Conservation (phyloP, 64 coral and sea anemone genomes). For the Acropora tenuis region DNA sequence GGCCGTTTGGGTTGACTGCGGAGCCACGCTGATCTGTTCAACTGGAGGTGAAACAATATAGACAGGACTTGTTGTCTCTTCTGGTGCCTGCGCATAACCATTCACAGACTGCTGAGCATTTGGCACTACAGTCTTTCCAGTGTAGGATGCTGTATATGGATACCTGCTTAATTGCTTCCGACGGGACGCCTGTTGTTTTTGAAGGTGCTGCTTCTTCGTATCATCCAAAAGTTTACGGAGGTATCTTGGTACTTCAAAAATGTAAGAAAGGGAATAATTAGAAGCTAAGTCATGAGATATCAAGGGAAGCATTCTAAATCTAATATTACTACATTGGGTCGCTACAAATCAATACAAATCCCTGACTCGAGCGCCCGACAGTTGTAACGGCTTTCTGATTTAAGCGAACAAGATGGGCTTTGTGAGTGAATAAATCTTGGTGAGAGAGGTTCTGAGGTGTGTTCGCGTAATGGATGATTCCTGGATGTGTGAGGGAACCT, state of each 20-base stretch:
- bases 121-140: conserved; percentile 6
- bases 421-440: too few relatives aligned
- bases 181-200: not conserved
- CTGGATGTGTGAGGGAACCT: too few relatives aligned
- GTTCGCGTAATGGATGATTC: too few relatives aligned
- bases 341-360: too few relatives aligned
- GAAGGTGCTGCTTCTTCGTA: not conserved
- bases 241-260: conserved; percentile 6
- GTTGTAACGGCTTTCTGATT: too few relatives aligned
- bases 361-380: too few relatives aligned
- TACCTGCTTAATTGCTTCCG: not conserved
- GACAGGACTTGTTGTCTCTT: not conserved
- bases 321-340: too few relatives aligned
- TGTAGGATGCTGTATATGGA: not conserved
- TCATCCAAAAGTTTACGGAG: not conserved
- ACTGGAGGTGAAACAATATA: not conserved
- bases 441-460: too few relatives aligned
- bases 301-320: too few relatives aligned
- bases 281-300: too few relatives aligned
- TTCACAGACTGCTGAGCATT: conserved; percentile 7
- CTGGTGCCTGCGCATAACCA: not conserved
- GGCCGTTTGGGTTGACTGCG: not conserved
- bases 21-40: not conserved
- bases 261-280: not conserved
- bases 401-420: too few relatives aligned